Evolutionary conservation across 2,797 vertebrate genomes (phyloP).

Genomic region (Gymnothorax reevesii): DNA sequence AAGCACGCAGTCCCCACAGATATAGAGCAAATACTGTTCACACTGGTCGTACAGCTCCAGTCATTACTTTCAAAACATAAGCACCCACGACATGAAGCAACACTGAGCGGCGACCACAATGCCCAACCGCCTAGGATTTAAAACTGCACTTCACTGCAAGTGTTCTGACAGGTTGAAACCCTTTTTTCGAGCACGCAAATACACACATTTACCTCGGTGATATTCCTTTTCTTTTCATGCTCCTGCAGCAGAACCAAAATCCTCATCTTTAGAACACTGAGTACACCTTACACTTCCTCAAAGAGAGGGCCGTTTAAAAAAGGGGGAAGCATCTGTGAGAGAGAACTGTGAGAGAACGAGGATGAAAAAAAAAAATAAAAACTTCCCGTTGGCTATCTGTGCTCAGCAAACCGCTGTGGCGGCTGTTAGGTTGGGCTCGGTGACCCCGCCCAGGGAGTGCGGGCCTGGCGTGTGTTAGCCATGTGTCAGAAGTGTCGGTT

Average conservation of each 20-base stretch:
- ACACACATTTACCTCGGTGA: constrained; percentile 60
- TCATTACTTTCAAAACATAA: background rate
- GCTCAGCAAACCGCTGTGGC: constrained; percentile 14
- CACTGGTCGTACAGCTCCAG: background rate
- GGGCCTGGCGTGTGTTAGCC: constrained; percentile 61
- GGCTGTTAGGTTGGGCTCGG: constrained; percentile 40
- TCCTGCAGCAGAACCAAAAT: constrained; percentile 69
- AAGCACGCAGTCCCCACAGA: background rate
- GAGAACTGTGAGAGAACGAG: background rate
- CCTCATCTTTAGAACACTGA: constrained; percentile 54
- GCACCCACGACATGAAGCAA: background rate
- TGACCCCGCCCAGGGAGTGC: constrained; percentile 61
- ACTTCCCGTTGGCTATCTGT: constrained; percentile 28
- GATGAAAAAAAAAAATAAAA: constrained; percentile 15
- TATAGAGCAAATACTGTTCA: background rate
- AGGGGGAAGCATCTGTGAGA: constrained; percentile 16
- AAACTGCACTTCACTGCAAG: background rate
- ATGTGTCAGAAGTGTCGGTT: constrained; percentile 68
- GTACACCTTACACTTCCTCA: constrained; percentile 45
- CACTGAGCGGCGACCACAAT: background rate
- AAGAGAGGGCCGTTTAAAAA: constrained; percentile 48
- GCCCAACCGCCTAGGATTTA: background rate
- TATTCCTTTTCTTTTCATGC: constrained; percentile 69
- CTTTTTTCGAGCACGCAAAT: background rate
- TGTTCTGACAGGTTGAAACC: background rate